Conservation (phyloP, 2,888 invertebrate species). For the Megaustenia siamemsis region DNA sequence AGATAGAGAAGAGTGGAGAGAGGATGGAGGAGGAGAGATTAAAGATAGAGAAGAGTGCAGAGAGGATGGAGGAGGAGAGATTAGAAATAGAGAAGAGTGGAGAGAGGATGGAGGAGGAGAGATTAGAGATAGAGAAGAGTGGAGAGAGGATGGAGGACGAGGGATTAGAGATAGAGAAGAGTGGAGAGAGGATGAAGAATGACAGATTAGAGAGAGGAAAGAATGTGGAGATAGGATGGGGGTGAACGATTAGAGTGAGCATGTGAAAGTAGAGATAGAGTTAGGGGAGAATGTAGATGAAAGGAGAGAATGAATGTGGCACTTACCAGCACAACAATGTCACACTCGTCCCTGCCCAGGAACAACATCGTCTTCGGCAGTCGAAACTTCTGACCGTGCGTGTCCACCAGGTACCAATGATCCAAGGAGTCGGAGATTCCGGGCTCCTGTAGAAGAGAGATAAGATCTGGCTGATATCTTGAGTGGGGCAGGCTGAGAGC, state of each 20-base stretch:
- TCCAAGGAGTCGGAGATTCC: conserved; percentile 58
- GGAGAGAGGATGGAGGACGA: too few species aligned
- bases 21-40: too few species aligned
- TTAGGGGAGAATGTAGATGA: neutral
- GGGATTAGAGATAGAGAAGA: neutral
- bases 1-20: too few species aligned
- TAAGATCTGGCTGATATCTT: too few species aligned
- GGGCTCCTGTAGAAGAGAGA: conserved; percentile 66
- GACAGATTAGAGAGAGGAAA: neutral
- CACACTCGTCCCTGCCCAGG: conserved; percentile 81
- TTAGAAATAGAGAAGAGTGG: too few species aligned
- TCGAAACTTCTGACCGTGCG: conserved; percentile 70
- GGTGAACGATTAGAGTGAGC: neutral
- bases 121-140: too few species aligned
- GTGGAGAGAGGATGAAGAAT: neutral
- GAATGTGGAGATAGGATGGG: neutral
- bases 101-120: too few species aligned
- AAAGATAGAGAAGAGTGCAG: too few species aligned
- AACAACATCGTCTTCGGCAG: conserved; percentile 81
- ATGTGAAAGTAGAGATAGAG: neutral
- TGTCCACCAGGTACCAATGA: conserved; percentile 76
- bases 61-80: too few species aligned
- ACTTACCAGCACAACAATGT: conserved; percentile 79
- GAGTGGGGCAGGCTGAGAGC: too few species aligned
- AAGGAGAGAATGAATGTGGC: neutral